Evolutionary conservation across 2,797 vertebrate genomes (phyloP).

Genomic region (Pseudochaenichthys georgianus): DNA sequence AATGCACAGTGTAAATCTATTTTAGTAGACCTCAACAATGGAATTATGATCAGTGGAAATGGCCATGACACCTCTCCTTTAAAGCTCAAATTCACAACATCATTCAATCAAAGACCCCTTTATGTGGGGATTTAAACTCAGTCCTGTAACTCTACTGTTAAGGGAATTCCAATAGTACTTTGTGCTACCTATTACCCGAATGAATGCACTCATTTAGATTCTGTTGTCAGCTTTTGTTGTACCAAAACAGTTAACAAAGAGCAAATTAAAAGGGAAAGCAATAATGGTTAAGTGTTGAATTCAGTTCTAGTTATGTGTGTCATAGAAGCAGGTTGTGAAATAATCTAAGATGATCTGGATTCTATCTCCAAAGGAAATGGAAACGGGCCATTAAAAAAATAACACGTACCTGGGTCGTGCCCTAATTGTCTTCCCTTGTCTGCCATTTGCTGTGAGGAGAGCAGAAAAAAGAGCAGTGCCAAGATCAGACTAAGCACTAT

Average conservation of each 20-base stretch:
- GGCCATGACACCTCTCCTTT: too few relatives aligned
- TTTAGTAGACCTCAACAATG: too few relatives aligned
- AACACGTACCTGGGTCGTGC: constrained; percentile 26
- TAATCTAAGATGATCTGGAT: constrained; percentile 47
- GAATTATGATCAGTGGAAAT: too few relatives aligned
- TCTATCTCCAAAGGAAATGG: constrained; percentile 50
- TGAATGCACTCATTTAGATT: not conserved
- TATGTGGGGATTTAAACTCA: not conserved
- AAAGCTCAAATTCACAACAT: too few relatives aligned
- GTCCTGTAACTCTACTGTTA: not conserved
- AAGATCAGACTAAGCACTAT: too few relatives aligned
- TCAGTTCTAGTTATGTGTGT: constrained; percentile 10
- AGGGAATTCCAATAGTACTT: not conserved
- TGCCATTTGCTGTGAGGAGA: too few relatives aligned
- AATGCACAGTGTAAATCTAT: too few relatives aligned
- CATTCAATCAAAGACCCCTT: too few relatives aligned
- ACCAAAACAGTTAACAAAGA: constrained; percentile 20
- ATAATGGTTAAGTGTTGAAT: not conserved
- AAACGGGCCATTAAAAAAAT: constrained; percentile 42
- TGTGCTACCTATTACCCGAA: not conserved
- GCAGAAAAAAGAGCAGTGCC: too few relatives aligned
- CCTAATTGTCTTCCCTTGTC: too few relatives aligned
- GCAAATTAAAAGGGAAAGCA: constrained; percentile 31
- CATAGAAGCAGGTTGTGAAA: constrained; percentile 23
- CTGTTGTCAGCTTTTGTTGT: constrained; percentile 4